Evolutionary conservation across 2,888 invertebrate genomes (phyloP).

Genomic region (Volucella bombylans): DNA sequence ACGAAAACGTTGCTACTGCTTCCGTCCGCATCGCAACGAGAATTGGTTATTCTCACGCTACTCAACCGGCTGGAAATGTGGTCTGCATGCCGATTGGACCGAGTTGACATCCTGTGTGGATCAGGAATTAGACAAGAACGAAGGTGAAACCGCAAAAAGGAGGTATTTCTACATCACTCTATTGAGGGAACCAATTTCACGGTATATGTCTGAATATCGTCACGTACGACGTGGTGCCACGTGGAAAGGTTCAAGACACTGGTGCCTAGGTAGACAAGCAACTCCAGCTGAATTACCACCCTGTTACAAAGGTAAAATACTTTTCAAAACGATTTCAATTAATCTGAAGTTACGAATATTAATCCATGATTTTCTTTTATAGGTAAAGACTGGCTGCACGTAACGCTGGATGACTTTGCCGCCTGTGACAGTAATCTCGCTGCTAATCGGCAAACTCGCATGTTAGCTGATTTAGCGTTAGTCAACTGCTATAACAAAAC

Average conservation of each 20-base stretch:
- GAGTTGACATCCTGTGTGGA: conserved; percentile 97
- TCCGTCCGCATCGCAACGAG: conserved; percentile 94
- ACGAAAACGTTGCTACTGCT: conserved; percentile 94
- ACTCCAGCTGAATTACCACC: conserved; percentile 92
- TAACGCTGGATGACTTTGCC: conserved; percentile 94
- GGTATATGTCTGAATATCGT: conserved; percentile 97
- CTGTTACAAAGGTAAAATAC: conserved; percentile 85
- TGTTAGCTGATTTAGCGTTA: conserved; percentile 97
- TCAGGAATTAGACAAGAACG: conserved; percentile 94
- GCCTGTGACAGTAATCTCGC: conserved; percentile 96
- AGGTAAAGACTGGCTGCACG: conserved; percentile 93
- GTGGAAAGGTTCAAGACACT: conserved; percentile 93
- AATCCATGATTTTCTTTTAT: neutral
- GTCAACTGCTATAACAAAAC: conserved; percentile 97
- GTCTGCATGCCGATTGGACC: conserved; percentile 99
- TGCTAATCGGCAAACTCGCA: conserved; percentile 97
- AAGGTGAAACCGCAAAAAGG: conserved; percentile 90
- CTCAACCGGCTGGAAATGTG: conserved; percentile 99
- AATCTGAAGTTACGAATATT: neutral
- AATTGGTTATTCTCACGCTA: conserved; percentile 99
- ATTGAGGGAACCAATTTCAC: conserved; percentile 94
- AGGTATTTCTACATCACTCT: conserved; percentile 98
- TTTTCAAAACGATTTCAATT: neutral
- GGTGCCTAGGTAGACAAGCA: conserved; percentile 89
- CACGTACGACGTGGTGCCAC: conserved; percentile 98